Conservation (phyloP, 2,797 vertebrate genomes). For the Numenius phaeopus region DNA sequence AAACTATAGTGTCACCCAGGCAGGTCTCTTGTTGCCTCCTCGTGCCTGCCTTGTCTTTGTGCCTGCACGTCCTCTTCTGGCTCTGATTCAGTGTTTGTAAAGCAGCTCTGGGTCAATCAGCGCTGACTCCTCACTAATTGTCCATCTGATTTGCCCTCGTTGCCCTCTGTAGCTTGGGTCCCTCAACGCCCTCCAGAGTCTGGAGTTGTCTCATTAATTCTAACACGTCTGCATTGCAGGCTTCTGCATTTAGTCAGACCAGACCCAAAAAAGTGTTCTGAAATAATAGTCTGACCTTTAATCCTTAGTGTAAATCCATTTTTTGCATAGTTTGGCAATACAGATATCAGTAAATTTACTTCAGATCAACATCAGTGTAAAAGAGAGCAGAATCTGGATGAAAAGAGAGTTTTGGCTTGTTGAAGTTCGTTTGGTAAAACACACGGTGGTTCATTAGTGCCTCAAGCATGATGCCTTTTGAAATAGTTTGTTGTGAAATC, state of each 20-base stretch:
- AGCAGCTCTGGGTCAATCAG: background rate
- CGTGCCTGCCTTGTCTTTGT: background rate
- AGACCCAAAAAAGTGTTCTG: background rate
- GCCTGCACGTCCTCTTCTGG: background rate
- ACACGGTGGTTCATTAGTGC: background rate
- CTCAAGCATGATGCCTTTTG: background rate
- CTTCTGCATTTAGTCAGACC: background rate
- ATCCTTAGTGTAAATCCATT: background rate
- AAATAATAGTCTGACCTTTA: background rate
- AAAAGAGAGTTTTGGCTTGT: background rate
- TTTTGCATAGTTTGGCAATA: background rate
- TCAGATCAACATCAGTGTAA: background rate
- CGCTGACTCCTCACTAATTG: background rate
- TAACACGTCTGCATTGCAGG: background rate
- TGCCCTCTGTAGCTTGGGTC: background rate
- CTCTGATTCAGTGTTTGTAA: background rate
- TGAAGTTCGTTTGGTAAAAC: background rate
- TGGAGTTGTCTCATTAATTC: background rate
- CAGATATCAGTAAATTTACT: background rate
- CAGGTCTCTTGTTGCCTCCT: background rate
- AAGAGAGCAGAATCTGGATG: background rate
- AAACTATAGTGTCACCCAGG: rapidly evolving
- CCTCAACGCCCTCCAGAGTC: background rate
- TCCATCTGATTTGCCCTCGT: background rate
- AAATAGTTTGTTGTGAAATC: background rate